Conservation (phyloP, 2,113 vertebrate species). For the Rhea pennata region DNA sequence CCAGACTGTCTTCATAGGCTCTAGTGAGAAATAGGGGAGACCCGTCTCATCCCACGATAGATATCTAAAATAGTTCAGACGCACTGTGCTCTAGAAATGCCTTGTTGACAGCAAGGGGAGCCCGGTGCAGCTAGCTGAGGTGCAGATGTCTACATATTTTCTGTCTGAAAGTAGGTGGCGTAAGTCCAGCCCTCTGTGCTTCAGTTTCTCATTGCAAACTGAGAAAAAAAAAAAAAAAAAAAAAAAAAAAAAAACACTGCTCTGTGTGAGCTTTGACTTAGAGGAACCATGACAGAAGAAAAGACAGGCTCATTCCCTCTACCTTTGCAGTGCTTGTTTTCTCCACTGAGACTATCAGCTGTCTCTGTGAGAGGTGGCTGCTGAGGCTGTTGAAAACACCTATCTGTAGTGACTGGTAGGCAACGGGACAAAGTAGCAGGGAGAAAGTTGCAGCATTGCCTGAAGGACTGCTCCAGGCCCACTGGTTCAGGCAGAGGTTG, state of each 20-base stretch:
- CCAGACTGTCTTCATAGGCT: too few relatives aligned
- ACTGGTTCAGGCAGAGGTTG: not conserved
- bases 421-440: not conserved
- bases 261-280: not conserved
- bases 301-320: not conserved
- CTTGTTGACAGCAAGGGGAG: rapidly evolving
- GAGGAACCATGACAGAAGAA: not conserved
- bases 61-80: not conserved
- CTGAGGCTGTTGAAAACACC: too few relatives aligned
- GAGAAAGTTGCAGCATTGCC: not conserved
- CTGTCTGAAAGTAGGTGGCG: not conserved
- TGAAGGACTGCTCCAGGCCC: not conserved
- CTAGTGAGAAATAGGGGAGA: not conserved
- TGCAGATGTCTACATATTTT: not conserved
- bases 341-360: too few relatives aligned
- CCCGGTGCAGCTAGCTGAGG: not conserved
- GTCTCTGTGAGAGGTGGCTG: too few relatives aligned
- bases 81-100: not conserved
- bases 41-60: too few relatives aligned
- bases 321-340: not conserved
- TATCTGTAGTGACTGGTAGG: not conserved
- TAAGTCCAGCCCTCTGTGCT: not conserved
- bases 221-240: not conserved
- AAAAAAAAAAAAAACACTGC: not conserved
- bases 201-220: not conserved